Base-by-base conservation (phyloP, 1,140 invertebrate species). In the Phortica variegata region DNA sequence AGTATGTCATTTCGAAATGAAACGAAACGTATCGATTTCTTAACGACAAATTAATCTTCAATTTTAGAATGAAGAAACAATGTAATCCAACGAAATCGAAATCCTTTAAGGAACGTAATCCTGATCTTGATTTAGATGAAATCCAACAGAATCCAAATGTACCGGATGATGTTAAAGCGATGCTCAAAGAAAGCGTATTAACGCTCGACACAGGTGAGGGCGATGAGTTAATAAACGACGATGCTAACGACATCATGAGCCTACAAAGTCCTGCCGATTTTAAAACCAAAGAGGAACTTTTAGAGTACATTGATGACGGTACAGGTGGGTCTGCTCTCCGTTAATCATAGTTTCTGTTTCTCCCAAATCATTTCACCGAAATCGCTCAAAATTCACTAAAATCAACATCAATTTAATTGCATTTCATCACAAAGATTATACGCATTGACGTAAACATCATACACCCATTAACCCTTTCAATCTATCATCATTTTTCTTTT, bases 81-180 rank as follows among this genome's bases (percentile, higher is more conserved):
- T 76, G 73, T 34, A 75, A 74, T 55, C 73, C 73, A 19, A 68
- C 68, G 46, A 72, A 70, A 53, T 58, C 69, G 13, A 76, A 75
- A 52, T 75, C 66, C 29, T 76, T 76, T 17, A 76, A 73, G 31
- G 74, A 76, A 37, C 73, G 74, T 10, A 76, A 76, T 72, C 74
- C 74, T 2, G 74, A 76, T 54, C 54, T 76, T 26, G 71, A 76
- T 37, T 59, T 76, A 56, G 65, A 76, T 52, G 73, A 73, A 52
- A 76, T 76, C 37, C 66, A 73, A 49, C 60, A 70, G 47, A 76
- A 76, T 68, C 74, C 74, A 5, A 72, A 73, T 56, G 65, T 76
- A 29, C 72, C 73, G n/a, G 66, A 76, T 23, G 74, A 76, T 31
- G 65, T 76, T 3, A 76, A 76, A 49, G 71, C 66, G 37, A 74